phyloP scores from a whole-genome alignment of 2,113 vertebrate species.

The Carettochelys insculpta region DNA sequence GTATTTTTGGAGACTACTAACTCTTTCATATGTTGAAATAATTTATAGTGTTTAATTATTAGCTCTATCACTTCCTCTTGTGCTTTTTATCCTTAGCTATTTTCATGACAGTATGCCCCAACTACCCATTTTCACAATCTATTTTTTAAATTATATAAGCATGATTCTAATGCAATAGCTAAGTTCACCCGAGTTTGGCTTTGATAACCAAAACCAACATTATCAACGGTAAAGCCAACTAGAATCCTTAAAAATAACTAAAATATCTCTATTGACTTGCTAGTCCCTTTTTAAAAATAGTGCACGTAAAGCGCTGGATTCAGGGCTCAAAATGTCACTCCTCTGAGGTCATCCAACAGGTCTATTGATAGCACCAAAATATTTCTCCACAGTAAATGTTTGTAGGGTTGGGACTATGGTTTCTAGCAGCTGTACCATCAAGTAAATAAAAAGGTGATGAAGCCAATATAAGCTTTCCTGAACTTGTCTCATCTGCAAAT shows the following conservation, averaged over 20 bases:
- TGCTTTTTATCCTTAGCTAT: background rate
- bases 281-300: background rate
- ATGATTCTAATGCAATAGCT: background rate
- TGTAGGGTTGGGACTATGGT: background rate
- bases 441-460: background rate
- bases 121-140: background rate
- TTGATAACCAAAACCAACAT: background rate
- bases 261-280: background rate
- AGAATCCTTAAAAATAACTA: background rate
- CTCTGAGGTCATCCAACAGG: background rate
- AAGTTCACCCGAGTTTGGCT: background rate
- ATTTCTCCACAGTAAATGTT: background rate
- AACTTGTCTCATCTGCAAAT: background rate
- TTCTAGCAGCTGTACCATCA: background rate
- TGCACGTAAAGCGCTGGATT: background rate
- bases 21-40: background rate
- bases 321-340: background rate
- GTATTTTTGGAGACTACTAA: background rate
- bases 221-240: background rate
- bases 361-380: background rate
- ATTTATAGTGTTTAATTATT: background rate
- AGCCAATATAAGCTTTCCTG: background rate
- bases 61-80: background rate
- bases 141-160: background rate
- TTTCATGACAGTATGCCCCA: background rate